Evolutionary conservation across 2,113 vertebrate species (phyloP), one percentile per base, ranked within the genome.

Genomic region (Neolamprologus variostigma): DNA sequence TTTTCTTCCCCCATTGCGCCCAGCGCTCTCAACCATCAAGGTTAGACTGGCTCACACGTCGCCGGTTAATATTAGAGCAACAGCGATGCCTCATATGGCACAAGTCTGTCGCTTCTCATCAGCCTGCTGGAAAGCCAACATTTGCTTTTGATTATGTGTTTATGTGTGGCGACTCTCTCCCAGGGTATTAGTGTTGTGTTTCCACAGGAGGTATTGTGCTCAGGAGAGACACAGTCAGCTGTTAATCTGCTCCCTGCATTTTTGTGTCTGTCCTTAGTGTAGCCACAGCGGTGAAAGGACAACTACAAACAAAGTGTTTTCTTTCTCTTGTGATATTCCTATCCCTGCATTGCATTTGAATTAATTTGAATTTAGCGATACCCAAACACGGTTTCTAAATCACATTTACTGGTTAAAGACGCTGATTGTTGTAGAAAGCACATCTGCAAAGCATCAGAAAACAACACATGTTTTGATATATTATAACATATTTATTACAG

Each of bases 31-130:
- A 86, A 76, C 84, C 92, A 94, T 92, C 93, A 95, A 96, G 91
- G 94, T 95, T 94, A 95, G 86, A 7, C 89, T 35, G 89, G 84
- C 91, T 95, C 91, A 93, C 89, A 91, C 92, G 92, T 88, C 90
- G 87, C 86, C 91, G 81, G 85, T 82, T 92, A 91, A 91, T 91
- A 89, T 93, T 79, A 92, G 88, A 86, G 33, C 84, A 85, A 31
- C 88, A 78, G 89, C 57, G 37, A 17, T 26, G 83, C 83, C 71
- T 84, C 83, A 26, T 68, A 11, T 82, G 83, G 68, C 87, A 87
- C 73, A 14, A 71, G 82, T 85, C 82, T 80, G 81, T 82, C 57
- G 71, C 80, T 90, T 86, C 23, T 51, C 73, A 78, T 10, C 73
- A 78, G 23, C 19, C 26, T 78, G 73, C 45, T 28, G 28, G 9